phyloP scores from a whole-genome alignment of 1,140 invertebrate genomes.

The Aleiodes sp. region DNA sequence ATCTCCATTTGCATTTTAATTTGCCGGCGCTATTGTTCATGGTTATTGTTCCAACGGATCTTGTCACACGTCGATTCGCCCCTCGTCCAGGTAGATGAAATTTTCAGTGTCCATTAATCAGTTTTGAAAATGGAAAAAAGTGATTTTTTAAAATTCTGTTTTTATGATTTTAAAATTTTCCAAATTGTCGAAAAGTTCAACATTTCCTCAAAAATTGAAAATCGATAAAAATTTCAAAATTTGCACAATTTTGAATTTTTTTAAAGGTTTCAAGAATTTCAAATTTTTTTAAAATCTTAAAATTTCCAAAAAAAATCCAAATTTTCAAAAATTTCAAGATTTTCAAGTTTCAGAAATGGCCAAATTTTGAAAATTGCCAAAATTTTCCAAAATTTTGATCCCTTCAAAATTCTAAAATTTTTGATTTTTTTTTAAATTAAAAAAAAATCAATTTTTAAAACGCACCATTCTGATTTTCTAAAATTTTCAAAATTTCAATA shows the following conservation, averaged over 20 bases:
- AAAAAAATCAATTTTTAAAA: too few relatives aligned
- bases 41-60: constrained; percentile 38
- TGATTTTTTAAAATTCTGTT: background rate
- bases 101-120: background rate
- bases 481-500: too few relatives aligned
- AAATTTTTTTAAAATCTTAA: background rate
- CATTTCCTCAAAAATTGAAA: background rate
- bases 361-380: background rate
- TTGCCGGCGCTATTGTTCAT: constrained; percentile 43
- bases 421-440: too few relatives aligned
- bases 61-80: background rate
- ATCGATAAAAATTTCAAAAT: background rate
- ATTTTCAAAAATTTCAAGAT: background rate
- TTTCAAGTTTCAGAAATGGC: background rate
- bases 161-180: too few relatives aligned
- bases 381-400: background rate
- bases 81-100: background rate
- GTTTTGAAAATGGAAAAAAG: background rate
- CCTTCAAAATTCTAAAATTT: too few relatives aligned
- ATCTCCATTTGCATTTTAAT: constrained; percentile 50
- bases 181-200: background rate
- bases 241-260: background rate
- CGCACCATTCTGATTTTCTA: too few relatives aligned
- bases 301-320: background rate
- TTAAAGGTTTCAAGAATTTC: background rate